A percentile compares a stretch with the other conserved stretches of the same genome.
Conservation (phyloP, 2,888 invertebrate genomes). For the Tuta absoluta region DNA sequence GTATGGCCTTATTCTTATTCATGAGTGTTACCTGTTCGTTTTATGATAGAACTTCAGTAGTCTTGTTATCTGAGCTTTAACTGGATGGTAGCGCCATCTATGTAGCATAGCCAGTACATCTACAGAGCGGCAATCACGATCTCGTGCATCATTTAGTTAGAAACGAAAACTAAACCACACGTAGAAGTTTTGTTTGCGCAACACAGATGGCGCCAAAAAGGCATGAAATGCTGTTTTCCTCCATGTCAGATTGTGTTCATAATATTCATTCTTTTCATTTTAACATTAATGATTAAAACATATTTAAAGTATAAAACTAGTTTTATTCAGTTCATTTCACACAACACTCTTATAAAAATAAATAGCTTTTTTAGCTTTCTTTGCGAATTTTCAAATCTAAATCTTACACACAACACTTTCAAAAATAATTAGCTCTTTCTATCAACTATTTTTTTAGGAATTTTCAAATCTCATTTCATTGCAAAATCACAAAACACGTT, state of each 20-base stretch:
- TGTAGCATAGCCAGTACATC: not conserved
- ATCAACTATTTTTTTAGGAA: not conserved
- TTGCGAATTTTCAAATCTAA: no score
- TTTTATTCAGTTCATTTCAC: slow-evolving; percentile 6
- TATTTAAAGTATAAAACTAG: not conserved
- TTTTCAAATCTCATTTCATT: not conserved
- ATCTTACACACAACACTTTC: no score
- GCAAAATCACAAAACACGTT: not conserved
- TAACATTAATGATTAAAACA: not conserved
- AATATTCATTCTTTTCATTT: no score
- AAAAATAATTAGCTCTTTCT: not conserved
- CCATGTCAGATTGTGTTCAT: no score
- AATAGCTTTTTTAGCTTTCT: not conserved
- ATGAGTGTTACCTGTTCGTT: no score
- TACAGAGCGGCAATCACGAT: not conserved
- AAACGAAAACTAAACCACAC: not conserved
- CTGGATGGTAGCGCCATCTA: slow-evolving; percentile 1
- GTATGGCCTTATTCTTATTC: no score
- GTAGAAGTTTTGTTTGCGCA: not conserved
- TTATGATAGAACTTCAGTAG: no score
- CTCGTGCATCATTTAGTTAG: not conserved
- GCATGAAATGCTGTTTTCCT: not conserved
- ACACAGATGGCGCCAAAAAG: not conserved
- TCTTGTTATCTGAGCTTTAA: no score
- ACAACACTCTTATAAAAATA: slow-evolving; percentile 10